Conservation (phyloP, 2,113 vertebrate species). For the Stercorarius parasiticus region DNA sequence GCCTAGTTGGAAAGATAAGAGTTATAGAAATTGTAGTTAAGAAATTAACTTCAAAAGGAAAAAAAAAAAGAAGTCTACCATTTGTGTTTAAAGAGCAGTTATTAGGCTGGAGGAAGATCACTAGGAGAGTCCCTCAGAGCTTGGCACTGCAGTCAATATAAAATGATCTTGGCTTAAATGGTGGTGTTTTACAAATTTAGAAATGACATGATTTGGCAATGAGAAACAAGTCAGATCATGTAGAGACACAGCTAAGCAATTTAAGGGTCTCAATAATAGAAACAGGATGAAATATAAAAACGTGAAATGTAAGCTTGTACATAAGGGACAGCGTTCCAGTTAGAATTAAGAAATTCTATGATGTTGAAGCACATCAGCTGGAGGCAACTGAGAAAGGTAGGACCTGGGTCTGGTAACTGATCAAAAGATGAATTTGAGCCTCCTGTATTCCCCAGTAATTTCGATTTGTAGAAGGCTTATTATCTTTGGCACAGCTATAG, state of each 20-base stretch:
- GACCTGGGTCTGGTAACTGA: neutral
- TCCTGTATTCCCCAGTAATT: neutral
- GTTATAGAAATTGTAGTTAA: neutral
- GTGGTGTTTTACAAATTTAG: neutral
- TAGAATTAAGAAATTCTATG: neutral
- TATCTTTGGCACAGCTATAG: neutral
- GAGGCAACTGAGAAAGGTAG: neutral
- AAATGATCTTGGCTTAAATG: neutral
- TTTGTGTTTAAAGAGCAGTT: neutral
- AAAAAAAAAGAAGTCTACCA: too few relatives aligned
- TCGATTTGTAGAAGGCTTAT: neutral
- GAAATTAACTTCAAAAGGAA: neutral
- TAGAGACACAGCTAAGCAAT: neutral
- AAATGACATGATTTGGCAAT: neutral
- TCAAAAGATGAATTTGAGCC: neutral
- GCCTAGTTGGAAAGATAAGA: neutral
- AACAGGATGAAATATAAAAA: neutral
- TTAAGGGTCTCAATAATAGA: neutral
- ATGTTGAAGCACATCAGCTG: neutral
- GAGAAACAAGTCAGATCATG: neutral
- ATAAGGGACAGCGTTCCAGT: neutral
- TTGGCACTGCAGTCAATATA: neutral
- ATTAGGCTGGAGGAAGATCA: neutral
- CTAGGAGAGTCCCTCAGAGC: neutral
- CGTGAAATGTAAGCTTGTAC: neutral